Evolutionary conservation across 2,113 vertebrate species (phyloP), one percentile per base, ranked within the genome.

Genomic region (Shinisaurus crocodilurus): DNA sequence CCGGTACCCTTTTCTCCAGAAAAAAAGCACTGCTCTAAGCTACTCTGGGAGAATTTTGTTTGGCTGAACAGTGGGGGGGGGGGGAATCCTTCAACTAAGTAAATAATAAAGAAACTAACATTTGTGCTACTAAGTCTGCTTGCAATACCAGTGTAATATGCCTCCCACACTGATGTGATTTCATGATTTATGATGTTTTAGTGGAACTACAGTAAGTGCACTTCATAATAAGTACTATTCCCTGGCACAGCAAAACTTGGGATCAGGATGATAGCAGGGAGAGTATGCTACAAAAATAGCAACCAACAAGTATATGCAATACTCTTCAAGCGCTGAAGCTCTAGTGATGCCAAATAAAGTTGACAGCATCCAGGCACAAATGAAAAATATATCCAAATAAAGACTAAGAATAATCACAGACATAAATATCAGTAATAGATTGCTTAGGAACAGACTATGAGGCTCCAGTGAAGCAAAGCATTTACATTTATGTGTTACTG

Each of bases 341-440:
- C 40, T 48, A 84, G 3, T 76, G 72, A 37, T 85, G 70, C 43
- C 70, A 85, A 76, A n/a, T 23, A 65, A 4, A 84, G 13, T n/a
- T 76, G 82, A 89, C 48, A 57, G 15, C 54, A 76, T 29, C 70
- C 57, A 84, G 81, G 70, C 54, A 65, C 54, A 45, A 84, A 76
- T 65, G 70, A 76, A 75, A 84, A 9, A 40, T 10, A n/a, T 37
- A 34, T 25, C 34, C 57, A 76, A 65, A 37, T 18, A 89, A 45
- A 63, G 32, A 29, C 88, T 65, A 65, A 88, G 74, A 50, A 77
- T 81, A 88, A 81, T 69, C 43, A 77, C 40, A 88, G 87, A 88
- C 43, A 81, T 88, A 69, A 88, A 88, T 80, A 80, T 32, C 13
- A 88, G 75, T 25, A 65, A 5, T 79, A 32, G 7, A 23, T 79